Evolutionary conservation across 2,888 invertebrate genomes (phyloP), one percentile per base, ranked within the genome.

Genomic region (Lycophotia porphyrea): DNA sequence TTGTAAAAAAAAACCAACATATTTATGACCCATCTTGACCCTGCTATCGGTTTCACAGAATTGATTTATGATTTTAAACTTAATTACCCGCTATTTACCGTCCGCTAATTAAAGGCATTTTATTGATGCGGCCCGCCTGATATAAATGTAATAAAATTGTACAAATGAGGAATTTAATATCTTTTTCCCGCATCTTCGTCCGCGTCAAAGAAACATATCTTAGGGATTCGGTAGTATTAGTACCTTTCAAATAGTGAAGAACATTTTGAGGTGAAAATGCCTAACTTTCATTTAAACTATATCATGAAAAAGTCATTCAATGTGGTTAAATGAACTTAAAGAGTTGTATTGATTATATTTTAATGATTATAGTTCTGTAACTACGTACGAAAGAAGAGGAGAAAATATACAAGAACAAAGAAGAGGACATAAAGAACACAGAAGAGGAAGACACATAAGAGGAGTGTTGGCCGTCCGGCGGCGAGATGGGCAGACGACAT

Each of bases 81-180:
- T 84, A 81, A 84, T 82, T 84, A 74, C 11, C 42, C 68, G 39
- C 63, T 83, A 70, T 74, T 85, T 79, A 84, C 74, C 49, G 61
- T 27, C 65, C 36, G 21, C 71, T 85, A 79, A 85, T 82, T 79
- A 82, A 81, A 36, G 39, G 31, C 34, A 39, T 52, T 74, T 77
- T 66, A 77, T 76, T 61, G 36, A 65, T 36, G 74, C 71, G 69
- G 73, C 63, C n/a, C 13, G 36, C 21, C 49, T 63, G 68, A 74
- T 84, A 74, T 42, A 13, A 5, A 11, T 27, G 55, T n/a, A 74
- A 82, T 71, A 34, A 69, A 71, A 44, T 69, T 27, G 31, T 44
- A 21, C 31, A 24, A 78, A 69, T 71, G 27, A 42, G 27, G 27
- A 55, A 55, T 55, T 18, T 15, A n/a, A n/a, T n/a, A 8, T 27